A percentile compares a stretch with the other conserved stretches of the same genome.
Evolutionary conservation across 2,888 invertebrate genomes (phyloP).

Genomic region (Homarus gammarus): DNA sequence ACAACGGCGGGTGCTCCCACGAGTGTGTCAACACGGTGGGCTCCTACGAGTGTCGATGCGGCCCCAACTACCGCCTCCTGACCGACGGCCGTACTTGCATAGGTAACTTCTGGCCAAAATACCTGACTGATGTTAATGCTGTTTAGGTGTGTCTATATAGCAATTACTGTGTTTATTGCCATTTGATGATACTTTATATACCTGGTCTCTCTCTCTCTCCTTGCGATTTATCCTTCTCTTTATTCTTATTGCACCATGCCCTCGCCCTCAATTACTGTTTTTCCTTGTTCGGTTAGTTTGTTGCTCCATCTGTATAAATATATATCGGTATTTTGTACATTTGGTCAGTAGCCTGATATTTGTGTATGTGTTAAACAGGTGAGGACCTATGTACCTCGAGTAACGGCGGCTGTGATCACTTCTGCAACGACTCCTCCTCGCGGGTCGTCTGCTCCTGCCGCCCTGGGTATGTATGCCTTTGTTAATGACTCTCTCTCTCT

Average conservation of each 20-base stretch:
- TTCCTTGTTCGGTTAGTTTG: no score
- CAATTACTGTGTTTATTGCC: slow-evolving; percentile 23
- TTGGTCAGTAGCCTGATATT: no score
- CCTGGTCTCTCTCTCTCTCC: no score
- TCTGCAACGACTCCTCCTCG: slow-evolving; percentile 81
- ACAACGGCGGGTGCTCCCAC: slow-evolving; percentile 82
- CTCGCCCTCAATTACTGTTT: no score
- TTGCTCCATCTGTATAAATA: no score
- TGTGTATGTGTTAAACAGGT: slow-evolving; percentile 33
- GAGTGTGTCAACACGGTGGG: slow-evolving; percentile 81
- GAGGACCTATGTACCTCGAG: slow-evolving; percentile 79
- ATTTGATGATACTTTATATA: no score
- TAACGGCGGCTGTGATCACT: slow-evolving; percentile 82
- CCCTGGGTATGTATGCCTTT: slow-evolving; percentile 68
- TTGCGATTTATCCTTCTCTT: no score
- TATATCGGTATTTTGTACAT: no score
- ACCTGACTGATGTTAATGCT: background rate
- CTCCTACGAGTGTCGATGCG: slow-evolving; percentile 60
- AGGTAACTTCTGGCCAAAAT: slow-evolving; percentile 79
- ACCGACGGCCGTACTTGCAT: slow-evolving; percentile 77
- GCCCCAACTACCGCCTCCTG: slow-evolving; percentile 36
- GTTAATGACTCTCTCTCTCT: no score
- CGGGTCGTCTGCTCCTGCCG: slow-evolving; percentile 74
- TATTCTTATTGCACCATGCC: no score
- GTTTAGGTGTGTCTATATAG: background rate